Percentiles rank a stretch among this genome's conserved stretches.
Conservation (phyloP, 2,888 invertebrate species). For the Palloptera scutellata region DNA sequence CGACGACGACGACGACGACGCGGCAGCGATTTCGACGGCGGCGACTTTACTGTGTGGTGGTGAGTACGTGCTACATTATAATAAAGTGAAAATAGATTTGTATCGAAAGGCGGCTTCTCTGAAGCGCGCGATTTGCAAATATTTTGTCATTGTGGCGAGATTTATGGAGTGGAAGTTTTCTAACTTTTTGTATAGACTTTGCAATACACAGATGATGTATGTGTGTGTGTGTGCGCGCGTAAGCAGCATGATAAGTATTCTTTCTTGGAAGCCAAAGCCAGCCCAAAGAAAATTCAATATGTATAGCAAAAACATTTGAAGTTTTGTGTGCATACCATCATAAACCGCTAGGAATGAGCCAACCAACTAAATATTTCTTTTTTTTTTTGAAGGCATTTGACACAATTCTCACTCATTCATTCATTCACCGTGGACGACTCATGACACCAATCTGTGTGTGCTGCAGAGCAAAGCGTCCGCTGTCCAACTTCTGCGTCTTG, state of each 20-base stretch:
- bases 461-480: slow-evolving; percentile 36
- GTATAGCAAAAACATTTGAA: too few relatives aligned
- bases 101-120: slow-evolving; percentile 59
- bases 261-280: too few relatives aligned
- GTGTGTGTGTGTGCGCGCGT: background rate
- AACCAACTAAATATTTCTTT: background rate
- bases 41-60: too few relatives aligned
- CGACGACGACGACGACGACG: too few relatives aligned
- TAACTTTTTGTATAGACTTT: slow-evolving; percentile 45
- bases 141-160: slow-evolving; percentile 61
- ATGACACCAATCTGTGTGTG: slow-evolving; percentile 36
- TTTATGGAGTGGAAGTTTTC: slow-evolving; percentile 56
- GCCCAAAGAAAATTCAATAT: too few relatives aligned
- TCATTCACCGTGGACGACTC: slow-evolving; percentile 44
- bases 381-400: slow-evolving; percentile 47
- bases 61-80: slow-evolving; percentile 5
- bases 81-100: slow-evolving; percentile 53
- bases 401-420: slow-evolving; percentile 58
- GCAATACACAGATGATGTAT: slow-evolving; percentile 33
- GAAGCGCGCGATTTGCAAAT: slow-evolving; percentile 57
- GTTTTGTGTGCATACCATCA: too few relatives aligned
- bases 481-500: slow-evolving; percentile 40
- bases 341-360: slow-evolving; percentile 25
- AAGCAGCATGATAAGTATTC: background rate
- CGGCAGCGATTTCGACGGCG: too few relatives aligned